phyloP scores from a whole-genome alignment of 2,888 invertebrate species.

The Rhimphoctona megacephalus region DNA sequence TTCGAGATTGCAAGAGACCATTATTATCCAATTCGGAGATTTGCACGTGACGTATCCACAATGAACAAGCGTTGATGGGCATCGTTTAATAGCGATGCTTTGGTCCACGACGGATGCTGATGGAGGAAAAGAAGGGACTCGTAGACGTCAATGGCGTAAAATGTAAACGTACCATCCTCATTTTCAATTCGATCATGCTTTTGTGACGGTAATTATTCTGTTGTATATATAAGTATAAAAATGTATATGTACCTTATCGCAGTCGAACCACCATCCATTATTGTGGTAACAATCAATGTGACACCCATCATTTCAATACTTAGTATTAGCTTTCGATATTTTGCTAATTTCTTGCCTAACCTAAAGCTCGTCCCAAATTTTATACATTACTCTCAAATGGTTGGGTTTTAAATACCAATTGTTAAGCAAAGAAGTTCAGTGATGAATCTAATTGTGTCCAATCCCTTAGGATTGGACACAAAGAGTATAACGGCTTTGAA shows the following conservation, averaged over 20 bases:
- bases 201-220: constrained; percentile 22
- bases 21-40: constrained; percentile 78
- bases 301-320: not conserved
- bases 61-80: constrained; percentile 57
- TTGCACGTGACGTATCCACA: constrained; percentile 65
- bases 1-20: constrained; percentile 34
- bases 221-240: not conserved
- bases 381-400: not conserved
- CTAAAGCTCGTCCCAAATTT: not conserved
- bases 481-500: not conserved
- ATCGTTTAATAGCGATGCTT: constrained; percentile 57
- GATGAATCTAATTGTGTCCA: too few relatives aligned
- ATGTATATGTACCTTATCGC: not conserved
- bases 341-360: not conserved
- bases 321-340: not conserved
- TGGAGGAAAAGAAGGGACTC: constrained; percentile 11
- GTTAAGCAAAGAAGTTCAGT: too few relatives aligned
- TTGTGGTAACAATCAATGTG: not conserved
- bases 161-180: constrained; percentile 69
- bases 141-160: constrained; percentile 77
- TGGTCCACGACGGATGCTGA: constrained; percentile 44
- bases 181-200: constrained; percentile 37
- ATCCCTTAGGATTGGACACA: too few relatives aligned
- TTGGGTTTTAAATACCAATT: not conserved
- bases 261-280: constrained; percentile 3